Conservation (phyloP, 2,888 invertebrate genomes). For the Erebia aethiops region DNA sequence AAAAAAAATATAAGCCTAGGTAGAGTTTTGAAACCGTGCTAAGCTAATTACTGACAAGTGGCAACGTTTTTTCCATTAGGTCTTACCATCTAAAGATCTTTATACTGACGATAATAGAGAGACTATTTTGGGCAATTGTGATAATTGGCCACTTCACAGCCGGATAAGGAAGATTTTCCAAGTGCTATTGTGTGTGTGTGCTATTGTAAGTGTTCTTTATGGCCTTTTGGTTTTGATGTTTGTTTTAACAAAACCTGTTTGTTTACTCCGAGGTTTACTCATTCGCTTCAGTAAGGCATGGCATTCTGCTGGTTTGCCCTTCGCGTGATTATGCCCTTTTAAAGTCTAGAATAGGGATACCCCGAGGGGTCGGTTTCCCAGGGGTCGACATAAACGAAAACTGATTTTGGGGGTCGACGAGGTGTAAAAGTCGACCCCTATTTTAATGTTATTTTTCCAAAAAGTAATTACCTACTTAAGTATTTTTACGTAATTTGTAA, state of each 20-base stretch:
- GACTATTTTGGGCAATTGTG: constrained; percentile 26
- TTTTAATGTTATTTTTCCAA: too few species aligned
- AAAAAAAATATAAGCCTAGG: too few species aligned
- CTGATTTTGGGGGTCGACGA: too few species aligned
- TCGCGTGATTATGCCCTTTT: constrained; percentile 16
- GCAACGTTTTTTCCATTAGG: neutral
- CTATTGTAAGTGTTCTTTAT: constrained; percentile 27
- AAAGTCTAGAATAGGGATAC: constrained; percentile 11
- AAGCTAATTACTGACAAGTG: too few species aligned
- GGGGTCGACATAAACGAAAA: too few species aligned
- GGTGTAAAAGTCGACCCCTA: too few species aligned
- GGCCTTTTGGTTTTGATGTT: constrained; percentile 18
- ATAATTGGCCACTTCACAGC: constrained; percentile 34
- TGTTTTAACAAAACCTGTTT: constrained; percentile 30
- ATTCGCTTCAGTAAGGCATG: neutral
- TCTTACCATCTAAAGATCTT: neutral
- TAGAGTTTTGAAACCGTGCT: too few species aligned
- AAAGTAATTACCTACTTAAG: too few species aligned
- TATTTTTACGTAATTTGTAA: too few species aligned
- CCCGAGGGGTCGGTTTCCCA: too few species aligned
- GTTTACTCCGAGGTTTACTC: constrained; percentile 10
- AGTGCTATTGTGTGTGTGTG: too few species aligned
- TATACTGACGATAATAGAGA: neutral
- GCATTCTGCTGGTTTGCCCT: constrained; percentile 14
- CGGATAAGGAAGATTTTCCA: constrained; percentile 26